Evolutionary conservation across 1,140 invertebrate genomes (phyloP).

Genomic region (Listronotus oregonensis): DNA sequence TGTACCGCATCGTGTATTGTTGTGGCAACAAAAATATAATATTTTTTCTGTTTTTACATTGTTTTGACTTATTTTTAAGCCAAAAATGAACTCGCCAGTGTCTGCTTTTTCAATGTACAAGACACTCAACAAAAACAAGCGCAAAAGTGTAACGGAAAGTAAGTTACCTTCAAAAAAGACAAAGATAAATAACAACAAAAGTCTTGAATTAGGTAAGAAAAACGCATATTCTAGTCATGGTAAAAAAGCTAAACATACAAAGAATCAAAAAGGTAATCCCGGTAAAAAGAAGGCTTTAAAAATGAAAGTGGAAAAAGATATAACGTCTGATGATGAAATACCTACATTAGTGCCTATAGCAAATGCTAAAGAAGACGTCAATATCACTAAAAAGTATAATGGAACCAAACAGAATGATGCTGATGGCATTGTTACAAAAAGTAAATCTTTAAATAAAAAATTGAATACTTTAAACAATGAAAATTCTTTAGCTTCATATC

Average conservation of each 20-base stretch:
- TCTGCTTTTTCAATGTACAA: constrained; percentile 25
- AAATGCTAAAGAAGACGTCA: neutral
- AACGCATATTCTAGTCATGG: neutral
- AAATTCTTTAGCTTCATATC: neutral
- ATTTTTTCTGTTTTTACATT: too few relatives aligned
- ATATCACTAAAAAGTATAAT: neutral
- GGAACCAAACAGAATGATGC: neutral
- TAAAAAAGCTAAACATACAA: neutral
- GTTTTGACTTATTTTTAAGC: too few relatives aligned
- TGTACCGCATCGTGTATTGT: too few relatives aligned
- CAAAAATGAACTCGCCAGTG: constrained; percentile 4
- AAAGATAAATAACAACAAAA: neutral
- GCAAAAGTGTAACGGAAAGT: neutral
- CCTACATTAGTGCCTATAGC: constrained; percentile 22
- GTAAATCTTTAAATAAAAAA: neutral
- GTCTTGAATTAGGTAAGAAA: neutral
- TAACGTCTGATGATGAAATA: constrained; percentile 25
- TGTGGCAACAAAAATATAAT: too few relatives aligned
- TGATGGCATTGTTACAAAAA: neutral
- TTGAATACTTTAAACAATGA: neutral
- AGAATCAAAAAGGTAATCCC: neutral
- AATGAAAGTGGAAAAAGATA: neutral
- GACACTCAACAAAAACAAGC: constrained; percentile 19
- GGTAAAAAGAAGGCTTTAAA: too few relatives aligned
- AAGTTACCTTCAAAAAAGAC: neutral